Conservation (phyloP, 2,113 vertebrate species). For the Craseonycteris thonglongyai region DNA sequence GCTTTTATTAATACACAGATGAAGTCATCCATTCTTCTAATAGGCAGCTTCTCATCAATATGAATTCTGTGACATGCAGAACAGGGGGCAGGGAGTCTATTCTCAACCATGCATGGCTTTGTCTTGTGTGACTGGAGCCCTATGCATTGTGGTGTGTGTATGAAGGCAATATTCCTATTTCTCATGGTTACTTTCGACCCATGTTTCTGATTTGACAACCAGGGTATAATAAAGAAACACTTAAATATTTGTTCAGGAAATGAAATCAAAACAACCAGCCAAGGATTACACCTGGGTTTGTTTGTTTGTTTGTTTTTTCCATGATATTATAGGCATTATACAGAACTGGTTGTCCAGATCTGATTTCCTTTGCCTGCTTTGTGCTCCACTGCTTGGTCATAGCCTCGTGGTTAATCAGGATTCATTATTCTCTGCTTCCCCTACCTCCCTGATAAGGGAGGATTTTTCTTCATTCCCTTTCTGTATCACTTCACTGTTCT, state of each 20-base stretch:
- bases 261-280: neutral
- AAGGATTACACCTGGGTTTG: neutral
- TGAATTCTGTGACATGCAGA: neutral
- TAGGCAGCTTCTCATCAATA: neutral
- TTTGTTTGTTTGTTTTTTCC: too few relatives aligned
- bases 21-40: neutral
- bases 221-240: neutral
- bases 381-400: neutral
- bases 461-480: neutral
- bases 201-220: slow-evolving; percentile 43
- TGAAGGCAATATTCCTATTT: neutral
- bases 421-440: neutral
- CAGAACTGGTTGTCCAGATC: neutral
- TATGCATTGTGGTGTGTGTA: neutral
- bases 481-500: neutral
- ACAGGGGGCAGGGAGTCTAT: neutral
- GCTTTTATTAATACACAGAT: slow-evolving; percentile 16
- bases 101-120: neutral
- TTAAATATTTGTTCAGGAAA: slow-evolving; percentile 58
- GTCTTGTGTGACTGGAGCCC: neutral
- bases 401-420: neutral
- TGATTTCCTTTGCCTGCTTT: neutral
- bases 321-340: neutral
- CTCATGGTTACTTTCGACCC: slow-evolving; percentile 17
- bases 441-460: neutral